phyloP scores from a whole-genome alignment of 2,888 invertebrate species.

The Nysson spinosus region DNA sequence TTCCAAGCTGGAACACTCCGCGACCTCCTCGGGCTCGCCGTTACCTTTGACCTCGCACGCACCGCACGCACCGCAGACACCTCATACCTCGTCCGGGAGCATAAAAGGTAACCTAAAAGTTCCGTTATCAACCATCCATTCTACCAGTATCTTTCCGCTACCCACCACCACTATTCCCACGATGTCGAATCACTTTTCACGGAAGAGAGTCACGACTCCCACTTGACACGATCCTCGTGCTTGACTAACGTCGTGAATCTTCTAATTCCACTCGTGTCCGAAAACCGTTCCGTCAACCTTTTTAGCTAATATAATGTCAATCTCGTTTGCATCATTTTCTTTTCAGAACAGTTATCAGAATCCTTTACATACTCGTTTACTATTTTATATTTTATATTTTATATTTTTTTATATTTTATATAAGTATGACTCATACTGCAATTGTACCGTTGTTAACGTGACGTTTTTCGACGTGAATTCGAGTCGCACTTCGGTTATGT shows the following conservation, averaged over 20 bases:
- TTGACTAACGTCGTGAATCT: slow-evolving; percentile 29
- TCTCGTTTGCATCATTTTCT: slow-evolving; percentile 36
- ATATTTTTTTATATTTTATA: neutral
- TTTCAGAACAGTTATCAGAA: slow-evolving; percentile 39
- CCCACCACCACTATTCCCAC: too few species aligned
- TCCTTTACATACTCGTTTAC: too few species aligned
- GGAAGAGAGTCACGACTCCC: slow-evolving; percentile 27
- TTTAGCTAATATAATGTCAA: too few species aligned
- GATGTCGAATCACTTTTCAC: slow-evolving; percentile 14
- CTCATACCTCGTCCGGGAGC: slow-evolving; percentile 89
- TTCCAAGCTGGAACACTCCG: slow-evolving; percentile 83
- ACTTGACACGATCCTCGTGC: slow-evolving; percentile 4
- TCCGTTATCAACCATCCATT: slow-evolving; percentile 35
- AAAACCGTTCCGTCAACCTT: slow-evolving; percentile 36
- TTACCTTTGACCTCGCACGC: slow-evolving; percentile 77
- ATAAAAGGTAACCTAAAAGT: slow-evolving; percentile 84
- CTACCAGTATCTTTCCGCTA: neutral
- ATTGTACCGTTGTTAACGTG: too few species aligned
- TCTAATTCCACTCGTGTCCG: slow-evolving; percentile 43
- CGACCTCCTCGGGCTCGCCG: slow-evolving; percentile 76
- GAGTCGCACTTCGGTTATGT: too few species aligned
- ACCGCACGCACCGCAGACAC: slow-evolving; percentile 83
- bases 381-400: neutral
- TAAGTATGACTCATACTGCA: too few species aligned
- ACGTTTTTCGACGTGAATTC: neutral